A percentile compares a stretch with the other conserved stretches of the same genome.
Conservation (phyloP, 2,113 vertebrate genomes). For the Isichthys henryi region DNA sequence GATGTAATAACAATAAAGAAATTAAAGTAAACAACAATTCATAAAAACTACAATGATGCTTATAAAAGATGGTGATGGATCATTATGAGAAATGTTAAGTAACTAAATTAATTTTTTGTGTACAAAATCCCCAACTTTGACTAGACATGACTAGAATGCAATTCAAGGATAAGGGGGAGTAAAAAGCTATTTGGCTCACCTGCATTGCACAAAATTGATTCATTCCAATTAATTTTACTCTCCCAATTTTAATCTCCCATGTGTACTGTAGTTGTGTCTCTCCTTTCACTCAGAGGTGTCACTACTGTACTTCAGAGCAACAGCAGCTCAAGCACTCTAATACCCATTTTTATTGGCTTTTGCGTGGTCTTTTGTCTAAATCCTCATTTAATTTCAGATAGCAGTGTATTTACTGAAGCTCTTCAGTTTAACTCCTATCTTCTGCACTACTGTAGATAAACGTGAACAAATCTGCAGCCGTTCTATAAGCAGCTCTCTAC, state of each 20-base stretch:
- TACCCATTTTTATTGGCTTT: background rate
- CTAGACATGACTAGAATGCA: background rate
- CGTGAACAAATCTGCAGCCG: background rate
- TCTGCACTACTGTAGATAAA: background rate
- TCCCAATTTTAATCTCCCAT: background rate
- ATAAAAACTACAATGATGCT: background rate
- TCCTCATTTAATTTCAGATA: background rate
- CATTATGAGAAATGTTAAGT: background rate
- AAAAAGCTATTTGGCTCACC: background rate
- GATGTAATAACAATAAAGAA: background rate
- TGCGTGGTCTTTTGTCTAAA: background rate
- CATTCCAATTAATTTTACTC: background rate
- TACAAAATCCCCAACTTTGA: background rate
- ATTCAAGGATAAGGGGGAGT: background rate
- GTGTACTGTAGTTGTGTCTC: background rate
- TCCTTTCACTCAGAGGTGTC: background rate
- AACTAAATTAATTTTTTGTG: background rate
- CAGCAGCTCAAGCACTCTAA: background rate
- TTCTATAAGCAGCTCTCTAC: background rate
- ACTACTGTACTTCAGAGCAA: background rate
- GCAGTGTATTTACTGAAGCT: background rate
- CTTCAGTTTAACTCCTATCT: background rate
- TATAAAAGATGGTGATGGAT: background rate
- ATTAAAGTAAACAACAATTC: background rate
- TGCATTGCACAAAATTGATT: background rate